These are phyloP conservation scores for Polydrusus tereticollis DNA, from an alignment of 2,888 invertebrate genomes.

Conservation along the genomic window DNA sequence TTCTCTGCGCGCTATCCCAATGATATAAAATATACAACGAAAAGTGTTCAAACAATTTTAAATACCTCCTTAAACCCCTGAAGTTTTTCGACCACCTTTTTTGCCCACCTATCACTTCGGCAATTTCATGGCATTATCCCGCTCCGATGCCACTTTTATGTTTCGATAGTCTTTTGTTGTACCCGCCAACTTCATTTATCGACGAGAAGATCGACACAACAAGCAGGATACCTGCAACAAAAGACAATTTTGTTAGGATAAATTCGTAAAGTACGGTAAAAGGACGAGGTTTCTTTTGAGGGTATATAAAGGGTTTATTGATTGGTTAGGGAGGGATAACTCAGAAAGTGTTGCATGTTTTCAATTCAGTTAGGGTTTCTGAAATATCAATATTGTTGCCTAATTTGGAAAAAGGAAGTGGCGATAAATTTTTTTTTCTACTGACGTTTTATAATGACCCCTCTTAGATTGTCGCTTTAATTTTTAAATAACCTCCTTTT, in stretches of 20 bases:
- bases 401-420: neutral
- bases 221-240: constrained; percentile 20
- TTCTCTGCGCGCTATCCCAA: no score
- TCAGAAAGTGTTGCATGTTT: neutral
- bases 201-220: constrained; percentile 17
- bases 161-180: constrained; percentile 11
- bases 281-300: neutral
- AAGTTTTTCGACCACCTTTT: neutral
- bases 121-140: constrained; percentile 19
- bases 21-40: no score
- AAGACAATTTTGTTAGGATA: constrained; percentile 10
- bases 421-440: no score
- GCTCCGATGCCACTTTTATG: neutral
- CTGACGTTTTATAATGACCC: no score
- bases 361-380: no score
- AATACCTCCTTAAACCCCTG: no score
- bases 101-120: constrained; percentile 17
- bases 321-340: neutral
- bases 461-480: no score
- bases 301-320: constrained; percentile 2
- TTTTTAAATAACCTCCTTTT: no score
- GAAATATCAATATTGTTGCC: no score
- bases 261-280: neutral
- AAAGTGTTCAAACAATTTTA: no score
- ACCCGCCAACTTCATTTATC: constrained; percentile 28